Conservation (phyloP, 2,888 invertebrate species). For the Scotopteryx bipunctaria region DNA sequence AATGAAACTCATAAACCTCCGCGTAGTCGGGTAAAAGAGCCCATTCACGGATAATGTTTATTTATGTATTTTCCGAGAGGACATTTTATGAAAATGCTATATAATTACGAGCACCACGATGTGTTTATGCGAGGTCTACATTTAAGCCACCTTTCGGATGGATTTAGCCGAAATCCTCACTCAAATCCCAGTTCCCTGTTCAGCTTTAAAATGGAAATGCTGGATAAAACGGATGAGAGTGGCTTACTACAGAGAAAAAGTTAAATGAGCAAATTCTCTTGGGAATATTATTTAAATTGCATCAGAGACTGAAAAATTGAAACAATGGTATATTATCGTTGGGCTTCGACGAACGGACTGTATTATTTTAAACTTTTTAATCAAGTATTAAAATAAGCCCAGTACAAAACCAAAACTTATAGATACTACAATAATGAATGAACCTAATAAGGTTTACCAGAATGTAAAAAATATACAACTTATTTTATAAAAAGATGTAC, state of each 20-base stretch:
- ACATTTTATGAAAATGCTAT: conserved; percentile 13
- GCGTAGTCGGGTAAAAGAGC: too few species aligned
- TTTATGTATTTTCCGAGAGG: too few species aligned
- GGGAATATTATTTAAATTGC: conserved; percentile 53
- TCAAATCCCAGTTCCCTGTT: conserved; percentile 54
- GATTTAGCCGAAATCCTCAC: conserved; percentile 51
- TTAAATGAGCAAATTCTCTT: conserved; percentile 51
- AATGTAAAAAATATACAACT: too few species aligned
- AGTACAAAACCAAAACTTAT: too few species aligned
- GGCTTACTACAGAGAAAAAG: conserved; percentile 55
- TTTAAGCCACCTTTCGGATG: conserved; percentile 53
- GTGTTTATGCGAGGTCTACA: conserved; percentile 41
- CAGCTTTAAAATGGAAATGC: conserved; percentile 63
- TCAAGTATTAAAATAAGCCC: too few species aligned
- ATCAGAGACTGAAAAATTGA: conserved; percentile 39
- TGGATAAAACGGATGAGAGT: conserved; percentile 58
- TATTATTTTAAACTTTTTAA: background rate
- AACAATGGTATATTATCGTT: conserved; percentile 22
- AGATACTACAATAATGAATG: too few species aligned
- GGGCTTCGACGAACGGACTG: background rate
- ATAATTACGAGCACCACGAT: conserved; percentile 41
- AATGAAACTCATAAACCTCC: too few species aligned
- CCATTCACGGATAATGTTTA: too few species aligned
- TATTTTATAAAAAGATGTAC: too few species aligned
- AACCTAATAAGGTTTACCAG: too few species aligned